Base-by-base conservation (phyloP, 2,888 invertebrate genomes). In the Villa cingulata region DNA sequence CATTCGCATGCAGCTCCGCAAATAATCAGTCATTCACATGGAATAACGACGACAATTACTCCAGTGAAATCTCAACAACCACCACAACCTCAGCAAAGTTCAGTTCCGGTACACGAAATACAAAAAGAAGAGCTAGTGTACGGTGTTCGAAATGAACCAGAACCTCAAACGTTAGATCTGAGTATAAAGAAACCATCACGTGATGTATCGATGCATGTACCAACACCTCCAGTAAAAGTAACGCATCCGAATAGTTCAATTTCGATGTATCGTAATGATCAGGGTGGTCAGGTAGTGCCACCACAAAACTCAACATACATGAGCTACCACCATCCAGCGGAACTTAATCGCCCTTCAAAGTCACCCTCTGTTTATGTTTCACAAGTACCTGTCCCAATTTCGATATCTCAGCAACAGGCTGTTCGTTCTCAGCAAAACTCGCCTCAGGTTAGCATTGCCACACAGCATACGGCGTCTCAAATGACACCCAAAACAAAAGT, bases 91-190 rank as follows among this genome's bases (percentile, higher is more conserved):
- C 51, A 41, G 29, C 56, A 54, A 41, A 46, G 54, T 36, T 53
- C 58, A 18, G 59, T 58, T n/a, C 56, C 57, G 41, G 55, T 57
- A 36, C 57, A 56, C 29, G 55, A 56, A 9, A 55, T 59, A 29
- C 59, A 62, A 36, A 47, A 52, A 42, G 52, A 52, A 20, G 52
- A 52, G 5, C 45, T 50, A 14, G 48, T 50, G 16, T 52, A 52
- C 39, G 56, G 59, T 55, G 69, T 74, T 1, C 70, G 75, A 56
- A 72, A 73, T n/a, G 73, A 78, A 32, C 72, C 74, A 1, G 80
- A 78, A 59, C 78, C 79, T 3, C 74, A 76, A 51, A 84, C 83
- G 0, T 70, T 86, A 1, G 86, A 87, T 60, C 70, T 86, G 53
- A 85, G 84, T 59, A 80, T 86, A 48, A 86, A 85, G 66, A 81